Conservation (phyloP, 1,140 invertebrate species). For the Drosophila nikananu region DNA sequence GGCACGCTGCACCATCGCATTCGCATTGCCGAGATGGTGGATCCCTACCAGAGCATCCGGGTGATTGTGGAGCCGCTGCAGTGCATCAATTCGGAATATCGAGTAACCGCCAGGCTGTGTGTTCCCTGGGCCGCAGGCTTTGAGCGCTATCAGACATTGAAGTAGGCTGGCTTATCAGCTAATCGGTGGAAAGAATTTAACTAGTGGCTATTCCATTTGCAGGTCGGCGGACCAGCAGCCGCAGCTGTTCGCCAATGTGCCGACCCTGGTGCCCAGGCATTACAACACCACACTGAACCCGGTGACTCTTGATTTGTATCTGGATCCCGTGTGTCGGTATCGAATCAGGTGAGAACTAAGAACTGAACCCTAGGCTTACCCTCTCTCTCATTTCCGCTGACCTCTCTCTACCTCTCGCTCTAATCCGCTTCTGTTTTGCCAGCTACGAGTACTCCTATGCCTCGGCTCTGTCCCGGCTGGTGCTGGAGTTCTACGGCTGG, state of each 20-base stretch:
- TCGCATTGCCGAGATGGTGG: constrained; percentile 86
- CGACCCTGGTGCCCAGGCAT: constrained; percentile 78
- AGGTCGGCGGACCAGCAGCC: constrained; percentile 70
- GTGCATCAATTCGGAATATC: constrained; percentile 85
- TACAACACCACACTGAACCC: constrained; percentile 74
- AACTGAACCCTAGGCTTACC: background rate
- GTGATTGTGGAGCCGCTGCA: constrained; percentile 87
- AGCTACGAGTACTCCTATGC: constrained; percentile 80
- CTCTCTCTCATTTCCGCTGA: background rate
- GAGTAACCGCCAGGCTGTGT: constrained; percentile 87
- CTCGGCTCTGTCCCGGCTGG: constrained; percentile 65
- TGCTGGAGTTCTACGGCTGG: constrained; percentile 78
- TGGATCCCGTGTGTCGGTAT: constrained; percentile 88
- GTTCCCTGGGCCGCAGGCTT: constrained; percentile 89
- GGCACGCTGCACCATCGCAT: constrained; percentile 87
- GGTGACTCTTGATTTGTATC: constrained; percentile 86
- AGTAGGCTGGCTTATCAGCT: constrained; percentile 79
- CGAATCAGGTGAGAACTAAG: constrained; percentile 85
- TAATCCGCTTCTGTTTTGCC: background rate
- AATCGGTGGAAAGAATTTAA: no score
- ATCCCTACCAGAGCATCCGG: constrained; percentile 87
- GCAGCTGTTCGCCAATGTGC: constrained; percentile 86
- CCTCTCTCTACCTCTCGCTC: constrained; percentile 13
- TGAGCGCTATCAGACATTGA: constrained; percentile 87
- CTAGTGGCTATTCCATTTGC: background rate